These are phyloP conservation scores for Astropecten irregularis DNA, from an alignment of 53 echinoderm and acorn worm species.

Conservation along the genomic window DNA sequence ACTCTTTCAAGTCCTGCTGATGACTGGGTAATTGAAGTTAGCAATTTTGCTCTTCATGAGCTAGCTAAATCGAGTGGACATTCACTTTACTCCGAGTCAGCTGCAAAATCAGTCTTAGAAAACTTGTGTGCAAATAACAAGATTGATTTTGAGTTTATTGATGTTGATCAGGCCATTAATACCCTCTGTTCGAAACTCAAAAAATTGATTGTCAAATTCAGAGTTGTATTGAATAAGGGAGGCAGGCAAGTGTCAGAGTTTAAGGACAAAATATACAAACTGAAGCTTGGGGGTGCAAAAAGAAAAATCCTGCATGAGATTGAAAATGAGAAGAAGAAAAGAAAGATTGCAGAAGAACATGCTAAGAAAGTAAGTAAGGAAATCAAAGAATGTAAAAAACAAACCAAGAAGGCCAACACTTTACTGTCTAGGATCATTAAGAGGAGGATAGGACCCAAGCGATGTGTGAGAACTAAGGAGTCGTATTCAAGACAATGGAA, in stretches of 20 bases:
- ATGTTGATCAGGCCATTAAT: background rate
- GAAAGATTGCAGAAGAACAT: constrained; percentile 16
- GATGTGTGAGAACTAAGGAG: background rate
- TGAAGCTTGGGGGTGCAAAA: constrained; percentile 2
- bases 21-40: constrained; percentile 6
- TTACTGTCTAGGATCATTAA: background rate
- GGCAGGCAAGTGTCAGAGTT: constrained; percentile 6
- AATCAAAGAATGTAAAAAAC: background rate
- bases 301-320: constrained; percentile 20
- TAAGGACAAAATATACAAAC: background rate
- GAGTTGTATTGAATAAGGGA: background rate
- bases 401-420: background rate
- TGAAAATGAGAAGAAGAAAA: constrained; percentile 7
- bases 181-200: constrained; percentile 2
- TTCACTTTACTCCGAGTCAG: background rate
- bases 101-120: constrained; percentile 7
- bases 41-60: constrained; percentile 7
- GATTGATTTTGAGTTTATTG: background rate
- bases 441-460: background rate
- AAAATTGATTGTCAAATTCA: constrained; percentile 2
- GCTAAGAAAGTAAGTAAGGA: constrained; percentile 1
- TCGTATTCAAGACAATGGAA: constrained; percentile 23
- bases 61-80: constrained; percentile 7
- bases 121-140: background rate
- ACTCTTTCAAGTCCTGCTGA: background rate